Base-by-base conservation (phyloP, 2,888 invertebrate genomes). In the Sphinx pinastri region DNA sequence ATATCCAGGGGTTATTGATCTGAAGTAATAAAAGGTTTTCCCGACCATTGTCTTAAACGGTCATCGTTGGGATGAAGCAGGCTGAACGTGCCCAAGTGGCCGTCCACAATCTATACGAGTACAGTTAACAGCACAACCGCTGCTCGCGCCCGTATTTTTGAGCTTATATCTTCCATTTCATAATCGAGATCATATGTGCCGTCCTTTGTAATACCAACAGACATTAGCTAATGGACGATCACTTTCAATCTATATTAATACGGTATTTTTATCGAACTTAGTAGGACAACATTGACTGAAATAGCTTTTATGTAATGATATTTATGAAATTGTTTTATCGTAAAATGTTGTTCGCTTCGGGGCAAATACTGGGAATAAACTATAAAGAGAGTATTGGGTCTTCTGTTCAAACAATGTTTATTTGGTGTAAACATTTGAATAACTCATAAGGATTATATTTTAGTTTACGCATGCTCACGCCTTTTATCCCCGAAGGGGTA, bases 51-150 rank as follows among this genome's bases (percentile, higher is more conserved):
- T 92, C 88, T 91, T 87, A 85, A 89, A 85, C 85, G 83, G 81
- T 80, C 67, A 72, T 74, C 72, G 80, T 79, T 82, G 80, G 79
- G 79, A 81, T 82, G 80, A 78, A 86, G 82, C 82, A 78, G 78
- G 83, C 83, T 82, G 84, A 84, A 88, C 92, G 93, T 93, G 92
- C 88, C 81, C 85, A 88, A 92, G 92, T 89, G 86, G 82, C 81
- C 75, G 78, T 66, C 16, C 70, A 14, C 31, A 10, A 16, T 49
- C 11, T 55, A 19, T 31, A 54, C 13, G 69, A 76, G 71, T 73
- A 70, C 74, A 80, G 79, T 79, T 84, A 84, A 84, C 84, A 82
- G 81, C 78, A 72, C 75, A 78, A 77, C 79, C 81, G 70, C 19
- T 55, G 76, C 72, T 77, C 75, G 75, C 77, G 77, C 73, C 73